Base-by-base conservation (phyloP, 2,113 vertebrate species). In the Strigops habroptila region DNA sequence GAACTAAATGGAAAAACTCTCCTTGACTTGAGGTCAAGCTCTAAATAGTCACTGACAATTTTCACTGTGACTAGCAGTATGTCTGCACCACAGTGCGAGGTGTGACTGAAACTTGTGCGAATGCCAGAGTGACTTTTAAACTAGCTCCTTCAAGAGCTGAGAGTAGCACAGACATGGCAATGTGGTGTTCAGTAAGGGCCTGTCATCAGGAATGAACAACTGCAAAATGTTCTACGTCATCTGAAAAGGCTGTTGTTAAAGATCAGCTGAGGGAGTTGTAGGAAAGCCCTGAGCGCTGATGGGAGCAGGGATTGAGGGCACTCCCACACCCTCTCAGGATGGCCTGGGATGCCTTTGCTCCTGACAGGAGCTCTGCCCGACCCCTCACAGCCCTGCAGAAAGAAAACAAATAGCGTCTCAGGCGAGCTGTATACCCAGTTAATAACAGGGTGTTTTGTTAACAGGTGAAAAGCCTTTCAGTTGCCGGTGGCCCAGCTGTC, bases 401-500 rank as follows among this genome's bases (percentile, higher is more conserved):
- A 57, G 91, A 33, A 70, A 74, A 48, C 41, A 51, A 82, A 33
- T 7, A 76, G 68, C 79, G 71, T 86, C 79, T 91, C 31, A 80
- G 73, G 74, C 17, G 22, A 87, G 86, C 93, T 49, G 64, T 55
- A 12, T 81, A 43, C 85, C 88, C 95, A n/a, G 65, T 90, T 94
- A 96, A 97, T 96, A 97, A 97, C 88, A 89, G 95, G 92, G 41
- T 96, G 86, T 97, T 98, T 96, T 97, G 79, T 97, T 97, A 91
- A 97, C 98, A 99, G 99, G 99, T 98, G 99, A 99, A 98, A 99
- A 99, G 97, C 99, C 99, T 78, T 99, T 99, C 97, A 99, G 98
- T 95, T 99, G 99, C 96, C 98, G 99, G 97, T 99, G 99, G 99
- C 99, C 99, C 94, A 99, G 98, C 97, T 99, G 99, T 98, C 99